These are phyloP conservation scores for Puffinus mauretanicus DNA, from an alignment of 2,113 vertebrate genomes.

Conservation along the genomic window DNA sequence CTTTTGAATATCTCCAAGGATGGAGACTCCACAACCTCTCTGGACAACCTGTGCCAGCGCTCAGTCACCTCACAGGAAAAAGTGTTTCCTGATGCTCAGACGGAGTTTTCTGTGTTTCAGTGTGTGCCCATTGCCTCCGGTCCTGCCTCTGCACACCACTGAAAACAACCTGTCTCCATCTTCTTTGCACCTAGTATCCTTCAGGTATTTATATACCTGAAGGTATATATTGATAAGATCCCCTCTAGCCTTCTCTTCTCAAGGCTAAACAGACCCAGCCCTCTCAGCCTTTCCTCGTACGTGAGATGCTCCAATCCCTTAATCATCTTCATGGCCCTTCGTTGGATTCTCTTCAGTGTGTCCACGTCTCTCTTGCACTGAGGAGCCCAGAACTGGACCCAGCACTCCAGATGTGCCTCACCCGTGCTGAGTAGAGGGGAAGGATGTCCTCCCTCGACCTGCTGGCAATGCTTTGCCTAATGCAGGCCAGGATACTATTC, in stretches of 20 bases:
- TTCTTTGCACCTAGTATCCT: background rate
- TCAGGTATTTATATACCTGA: background rate
- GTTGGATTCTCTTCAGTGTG: background rate
- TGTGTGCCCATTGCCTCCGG: background rate
- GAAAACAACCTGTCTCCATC: background rate
- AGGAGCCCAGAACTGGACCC: background rate
- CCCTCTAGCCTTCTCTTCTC: background rate
- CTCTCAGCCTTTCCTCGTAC: background rate
- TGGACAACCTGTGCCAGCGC: background rate
- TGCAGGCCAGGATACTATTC: background rate
- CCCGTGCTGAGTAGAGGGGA: background rate
- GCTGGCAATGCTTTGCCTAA: background rate
- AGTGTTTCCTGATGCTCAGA: background rate
- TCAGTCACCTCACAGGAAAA: background rate
- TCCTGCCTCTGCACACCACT: background rate
- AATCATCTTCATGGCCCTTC: background rate
- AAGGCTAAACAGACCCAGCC: background rate
- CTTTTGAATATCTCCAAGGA: background rate
- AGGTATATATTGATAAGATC: background rate
- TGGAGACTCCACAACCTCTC: background rate
- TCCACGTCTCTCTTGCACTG: background rate
- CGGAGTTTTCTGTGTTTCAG: background rate
- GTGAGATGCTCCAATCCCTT: background rate
- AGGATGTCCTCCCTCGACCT: background rate
- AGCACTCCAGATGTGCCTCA: background rate